Base-by-base conservation (phyloP, 53 echinoderm and acorn worm species). In the Echinometra lucunter region DNA sequence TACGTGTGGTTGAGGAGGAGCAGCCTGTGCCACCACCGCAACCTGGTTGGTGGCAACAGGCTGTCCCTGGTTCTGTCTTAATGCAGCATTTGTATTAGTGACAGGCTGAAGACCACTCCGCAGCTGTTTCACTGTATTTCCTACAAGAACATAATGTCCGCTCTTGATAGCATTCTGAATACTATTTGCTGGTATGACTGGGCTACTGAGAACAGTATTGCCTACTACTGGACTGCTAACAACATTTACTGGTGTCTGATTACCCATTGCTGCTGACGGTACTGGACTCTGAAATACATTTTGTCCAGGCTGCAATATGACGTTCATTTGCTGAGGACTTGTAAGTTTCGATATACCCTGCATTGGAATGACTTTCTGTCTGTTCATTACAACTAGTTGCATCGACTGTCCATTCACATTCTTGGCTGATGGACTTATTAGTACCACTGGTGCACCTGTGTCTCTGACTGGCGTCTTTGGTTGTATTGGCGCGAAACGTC, bases 391-490 rank as follows among this genome's bases (percentile, higher is more conserved):
- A 37, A 93, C 93, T 11, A 83, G 85, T 57, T 80, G 80, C 60
- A 83, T 63, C 30, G 57, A 32, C 17, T 82, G 85, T 42, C 94
- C 94, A 32, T 83, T 83, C 27, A 83, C 83, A 93, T 78, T 93
- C 66, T 94, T 94, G 18, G 82, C 60, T 58, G 94, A 83, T 60
- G 94, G 94, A 94, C 85, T 94, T 28, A 83, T 57, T 82, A 94
- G 58, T 35, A 94, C 58, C 85, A 94, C 42, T 38, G 60, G 60
- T 11, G 58, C 63, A 83, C 67, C 40, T 4, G 87, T 95, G 75
- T 97, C 97, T 37, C 96, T 80, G 63, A 96, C 95, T n/a, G 97
- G 95, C 58, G 97, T 98, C 91, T 98, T 98, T 37, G 98, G 98
- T 56, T 97, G 97, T 44, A 98, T 97, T 18, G 98, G 98, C 25